Evolutionary conservation across 2,113 vertebrate species (phyloP).

Genomic region (Gasterosteus nipponicus): DNA sequence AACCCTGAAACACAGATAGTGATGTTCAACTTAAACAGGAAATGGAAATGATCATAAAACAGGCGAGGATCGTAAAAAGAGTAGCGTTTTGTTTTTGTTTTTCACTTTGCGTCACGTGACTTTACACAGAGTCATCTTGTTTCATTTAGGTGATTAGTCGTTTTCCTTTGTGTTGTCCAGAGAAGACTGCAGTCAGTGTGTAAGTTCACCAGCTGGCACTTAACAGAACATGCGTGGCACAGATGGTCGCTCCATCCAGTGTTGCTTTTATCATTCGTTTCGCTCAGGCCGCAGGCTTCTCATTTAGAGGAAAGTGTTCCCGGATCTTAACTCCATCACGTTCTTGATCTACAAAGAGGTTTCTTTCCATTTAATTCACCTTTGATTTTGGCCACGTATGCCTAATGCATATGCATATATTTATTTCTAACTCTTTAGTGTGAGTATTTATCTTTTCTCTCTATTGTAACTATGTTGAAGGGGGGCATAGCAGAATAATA

Average conservation of each 20-base stretch:
- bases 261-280: background rate
- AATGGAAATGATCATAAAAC: background rate
- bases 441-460: too few species aligned
- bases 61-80: slow-evolving; percentile 3
- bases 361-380: slow-evolving; percentile 28
- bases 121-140: slow-evolving; percentile 54
- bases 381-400: background rate
- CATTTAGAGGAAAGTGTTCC: slow-evolving; percentile 67
- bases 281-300: slow-evolving; percentile 50
- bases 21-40: slow-evolving; percentile 7
- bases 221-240: slow-evolving; percentile 41
- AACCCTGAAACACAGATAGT: slow-evolving; percentile 16
- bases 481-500: too few species aligned
- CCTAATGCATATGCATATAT: too few species aligned
- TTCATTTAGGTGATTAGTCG: slow-evolving; percentile 51
- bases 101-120: background rate
- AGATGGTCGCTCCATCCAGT: slow-evolving; percentile 49
- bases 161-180: slow-evolving; percentile 36
- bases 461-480: too few species aligned
- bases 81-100: background rate
- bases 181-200: slow-evolving; percentile 36
- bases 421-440: too few species aligned
- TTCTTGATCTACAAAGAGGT: slow-evolving; percentile 27
- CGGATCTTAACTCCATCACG: slow-evolving; percentile 56
- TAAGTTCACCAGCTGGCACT: slow-evolving; percentile 46